Evolutionary conservation across 2,113 vertebrate genomes (phyloP), one percentile per base, ranked within the genome.

Genomic region (Melanerpes formicivorus): DNA sequence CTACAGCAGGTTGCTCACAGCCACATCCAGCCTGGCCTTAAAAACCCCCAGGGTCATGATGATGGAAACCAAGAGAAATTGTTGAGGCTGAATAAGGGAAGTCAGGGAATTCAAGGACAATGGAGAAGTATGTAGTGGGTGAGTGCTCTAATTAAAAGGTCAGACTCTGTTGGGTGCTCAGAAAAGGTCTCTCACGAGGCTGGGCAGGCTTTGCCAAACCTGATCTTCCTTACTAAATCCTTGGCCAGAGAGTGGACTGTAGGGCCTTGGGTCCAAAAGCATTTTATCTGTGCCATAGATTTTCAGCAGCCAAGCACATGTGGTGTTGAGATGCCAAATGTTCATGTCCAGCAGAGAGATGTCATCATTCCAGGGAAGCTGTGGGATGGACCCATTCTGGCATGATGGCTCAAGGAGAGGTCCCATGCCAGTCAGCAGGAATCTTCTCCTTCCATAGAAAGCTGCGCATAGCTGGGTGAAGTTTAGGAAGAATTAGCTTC

Each of bases 191-290:
- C 46, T 87, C 25, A 2, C 15, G 3, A 58, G 48, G 50, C 84
- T 73, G 26, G 44, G 75, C 70, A 30, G 60, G 25, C 10, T 66
- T 44, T 87, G 72, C 82, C 75, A 85, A 4, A 55, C 65, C 60
- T 67, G 34, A 87, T 85, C 75, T 70, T 92, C 76, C 90, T 77
- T 79, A 46, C 74, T 83, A 88, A 91, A 67, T 29, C 79, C 58
- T 52, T 54, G 75, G 60, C 37, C 14, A 42, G 64, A 52, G 60
- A 22, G 7, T 2, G 9, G 54, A 29, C 34, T 11, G 3, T 4
- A 40, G 60, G n/a, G 37, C 79, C 60, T 66, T 1, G 1, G 55
- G 29, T 37, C 65, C 76, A 77, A 22, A 46, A 30, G 6, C 12
- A 14, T 34, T 74, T 90, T 14, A 50, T 76, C 66, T 75, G 55